A percentile compares a stretch with the other conserved stretches of the same genome.
phyloP scores from a whole-genome alignment of 1,140 invertebrate genomes.

The Ostrea edulis region DNA sequence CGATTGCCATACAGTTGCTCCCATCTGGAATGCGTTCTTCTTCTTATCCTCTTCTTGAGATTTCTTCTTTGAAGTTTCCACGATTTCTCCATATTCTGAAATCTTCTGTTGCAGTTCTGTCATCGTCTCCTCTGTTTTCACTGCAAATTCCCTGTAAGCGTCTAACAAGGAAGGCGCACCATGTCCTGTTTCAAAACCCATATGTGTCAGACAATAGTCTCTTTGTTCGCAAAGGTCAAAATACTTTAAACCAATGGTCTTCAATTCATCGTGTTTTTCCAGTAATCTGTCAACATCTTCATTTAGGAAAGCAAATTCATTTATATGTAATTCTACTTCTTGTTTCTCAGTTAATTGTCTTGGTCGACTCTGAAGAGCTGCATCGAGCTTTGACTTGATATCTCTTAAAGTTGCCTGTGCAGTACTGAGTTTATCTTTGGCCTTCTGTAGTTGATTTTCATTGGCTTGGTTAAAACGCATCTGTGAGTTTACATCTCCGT shows the following conservation, averaged over 20 bases:
- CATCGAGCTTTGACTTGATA: constrained; percentile 52
- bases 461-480: constrained; percentile 61
- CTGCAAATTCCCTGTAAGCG: constrained; percentile 57
- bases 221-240: constrained; percentile 58
- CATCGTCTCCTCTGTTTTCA: constrained; percentile 55
- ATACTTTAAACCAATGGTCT: constrained; percentile 51
- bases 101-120: constrained; percentile 56
- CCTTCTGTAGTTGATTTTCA: constrained; percentile 58
- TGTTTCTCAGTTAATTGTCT: constrained; percentile 43
- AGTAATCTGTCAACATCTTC: constrained; percentile 62
- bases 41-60: constrained; percentile 45
- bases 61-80: constrained; percentile 53
- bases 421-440: constrained; percentile 50
- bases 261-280: constrained; percentile 54
- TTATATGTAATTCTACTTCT: constrained; percentile 38
- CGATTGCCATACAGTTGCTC: constrained; percentile 60
- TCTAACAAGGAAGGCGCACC: constrained; percentile 47
- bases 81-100: constrained; percentile 29
- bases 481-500: constrained; percentile 54
- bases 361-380: constrained; percentile 38
- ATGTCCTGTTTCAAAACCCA: constrained; percentile 44
- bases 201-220: constrained; percentile 59
- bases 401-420: constrained; percentile 50
- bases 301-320: constrained; percentile 52
- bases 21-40: constrained; percentile 54